Evolutionary conservation across 1,140 invertebrate genomes (phyloP).

Genomic region (Octopus sinensis): DNA sequence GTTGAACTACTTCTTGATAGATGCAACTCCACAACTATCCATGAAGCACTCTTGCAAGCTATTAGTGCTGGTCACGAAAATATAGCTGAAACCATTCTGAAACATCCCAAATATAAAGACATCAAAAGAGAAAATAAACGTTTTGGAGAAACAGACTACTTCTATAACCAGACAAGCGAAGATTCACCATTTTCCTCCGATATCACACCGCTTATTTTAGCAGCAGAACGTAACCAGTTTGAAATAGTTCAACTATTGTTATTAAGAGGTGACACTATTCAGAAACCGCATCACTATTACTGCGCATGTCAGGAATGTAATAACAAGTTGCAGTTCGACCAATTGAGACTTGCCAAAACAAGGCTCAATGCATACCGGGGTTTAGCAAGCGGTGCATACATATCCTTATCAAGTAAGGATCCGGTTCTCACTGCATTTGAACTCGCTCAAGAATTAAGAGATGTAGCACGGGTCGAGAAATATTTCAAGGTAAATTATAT

Average conservation of each 20-base stretch:
- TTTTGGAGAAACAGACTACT: slow-evolving; percentile 45
- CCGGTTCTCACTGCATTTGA: slow-evolving; percentile 68
- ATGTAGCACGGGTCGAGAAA: slow-evolving; percentile 54
- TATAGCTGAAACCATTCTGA: slow-evolving; percentile 53
- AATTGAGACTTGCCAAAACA: slow-evolving; percentile 44
- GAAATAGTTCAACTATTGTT: slow-evolving; percentile 56
- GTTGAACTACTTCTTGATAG: slow-evolving; percentile 50
- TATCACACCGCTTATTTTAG: slow-evolving; percentile 55
- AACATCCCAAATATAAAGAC: slow-evolving; percentile 51
- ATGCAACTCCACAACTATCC: slow-evolving; percentile 48
- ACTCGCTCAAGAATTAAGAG: slow-evolving; percentile 61
- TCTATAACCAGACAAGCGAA: slow-evolving; percentile 44
- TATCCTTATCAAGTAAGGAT: slow-evolving; percentile 66
- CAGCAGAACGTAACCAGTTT: slow-evolving; percentile 54
- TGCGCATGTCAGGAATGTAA: slow-evolving; percentile 64
- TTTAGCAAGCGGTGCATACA: slow-evolving; percentile 60
- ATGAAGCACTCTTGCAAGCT: slow-evolving; percentile 53
- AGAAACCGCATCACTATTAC: slow-evolving; percentile 63
- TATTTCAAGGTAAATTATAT: slow-evolving; percentile 59
- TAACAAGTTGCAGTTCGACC: slow-evolving; percentile 54
- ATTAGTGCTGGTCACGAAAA: slow-evolving; percentile 54
- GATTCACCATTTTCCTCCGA: slow-evolving; percentile 50
- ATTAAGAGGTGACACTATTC: slow-evolving; percentile 51
- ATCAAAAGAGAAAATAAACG: slow-evolving; percentile 46
- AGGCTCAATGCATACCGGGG: slow-evolving; percentile 52